A percentile compares a stretch with the other conserved stretches of the same genome.
phyloP scores from a whole-genome alignment of 2,888 invertebrate species.

The Trissonchulus sp. region DNA sequence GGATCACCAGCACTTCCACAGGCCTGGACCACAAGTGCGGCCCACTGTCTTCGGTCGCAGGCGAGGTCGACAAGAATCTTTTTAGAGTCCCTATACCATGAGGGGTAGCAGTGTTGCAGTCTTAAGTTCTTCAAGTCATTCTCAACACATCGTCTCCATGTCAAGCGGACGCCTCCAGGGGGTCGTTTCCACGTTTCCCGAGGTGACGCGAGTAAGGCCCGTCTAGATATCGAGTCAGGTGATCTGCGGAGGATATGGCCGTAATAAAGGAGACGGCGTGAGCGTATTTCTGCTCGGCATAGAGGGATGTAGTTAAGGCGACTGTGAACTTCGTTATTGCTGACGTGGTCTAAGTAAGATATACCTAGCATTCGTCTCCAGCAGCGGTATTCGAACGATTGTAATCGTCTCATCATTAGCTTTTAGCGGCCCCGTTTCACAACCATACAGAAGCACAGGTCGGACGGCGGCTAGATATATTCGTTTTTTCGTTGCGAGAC shows the following conservation, averaged over 20 bases:
- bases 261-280: not conserved
- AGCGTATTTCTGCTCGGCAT: not conserved
- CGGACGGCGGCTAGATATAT: not conserved
- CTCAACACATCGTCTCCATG: not conserved
- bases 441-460: not conserved
- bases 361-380: constrained; percentile 1
- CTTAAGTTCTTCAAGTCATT: not conserved
- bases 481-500: no score
- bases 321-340: constrained; percentile 10
- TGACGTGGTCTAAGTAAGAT: constrained; percentile 13
- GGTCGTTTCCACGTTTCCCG: not conserved
- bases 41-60: no score
- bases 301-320: not conserved
- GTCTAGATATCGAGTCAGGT: not conserved
- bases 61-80: no score
- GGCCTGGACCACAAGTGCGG: no score
- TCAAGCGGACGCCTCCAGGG: not conserved
- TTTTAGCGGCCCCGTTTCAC: constrained; percentile 11
- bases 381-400: constrained; percentile 6
- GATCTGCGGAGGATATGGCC: constrained; percentile 3
- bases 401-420: constrained; percentile 10
- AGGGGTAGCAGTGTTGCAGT: not conserved
- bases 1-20: no score
- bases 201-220: not conserved
- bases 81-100: no score